A percentile compares a stretch with the other conserved stretches of the same genome.
Conservation (phyloP, 2,888 invertebrate genomes). For the Aspidiotus rigidus region DNA sequence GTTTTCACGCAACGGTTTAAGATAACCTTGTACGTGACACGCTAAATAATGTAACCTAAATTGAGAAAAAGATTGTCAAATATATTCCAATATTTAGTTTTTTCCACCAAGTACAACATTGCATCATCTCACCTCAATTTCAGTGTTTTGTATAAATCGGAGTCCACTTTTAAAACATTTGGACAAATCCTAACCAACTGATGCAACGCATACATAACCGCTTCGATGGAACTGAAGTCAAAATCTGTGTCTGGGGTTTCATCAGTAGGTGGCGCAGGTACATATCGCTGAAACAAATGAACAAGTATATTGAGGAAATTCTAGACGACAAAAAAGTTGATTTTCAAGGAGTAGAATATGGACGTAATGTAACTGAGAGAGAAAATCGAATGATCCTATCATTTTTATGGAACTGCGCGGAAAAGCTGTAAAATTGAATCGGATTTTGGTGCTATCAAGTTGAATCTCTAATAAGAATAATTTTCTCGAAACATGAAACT, state of each 20-base stretch:
- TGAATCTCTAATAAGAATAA: background rate
- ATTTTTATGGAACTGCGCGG: no score
- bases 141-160: conserved; percentile 76
- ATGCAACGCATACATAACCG: conserved; percentile 65
- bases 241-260: conserved; percentile 52
- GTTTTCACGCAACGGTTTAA: conserved; percentile 54
- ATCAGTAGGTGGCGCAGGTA: conserved; percentile 76
- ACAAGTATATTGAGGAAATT: conserved; percentile 2
- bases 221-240: conserved; percentile 88
- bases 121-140: conserved; percentile 48
- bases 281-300: conserved; percentile 56
- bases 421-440: no score
- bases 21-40: conserved; percentile 77
- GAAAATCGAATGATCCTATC: no score
- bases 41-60: conserved; percentile 80
- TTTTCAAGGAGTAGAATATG: background rate
- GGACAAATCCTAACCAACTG: conserved; percentile 70
- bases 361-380: no score
- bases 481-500: background rate
- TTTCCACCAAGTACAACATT: no score
- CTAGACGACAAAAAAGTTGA: background rate
- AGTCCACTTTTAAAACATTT: conserved; percentile 61
- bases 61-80: background rate
- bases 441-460: no score
- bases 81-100: no score